Evolutionary conservation across 2,797 vertebrate genomes (phyloP), one percentile per base, ranked within the genome.

Genomic region (Clarias fuscus): DNA sequence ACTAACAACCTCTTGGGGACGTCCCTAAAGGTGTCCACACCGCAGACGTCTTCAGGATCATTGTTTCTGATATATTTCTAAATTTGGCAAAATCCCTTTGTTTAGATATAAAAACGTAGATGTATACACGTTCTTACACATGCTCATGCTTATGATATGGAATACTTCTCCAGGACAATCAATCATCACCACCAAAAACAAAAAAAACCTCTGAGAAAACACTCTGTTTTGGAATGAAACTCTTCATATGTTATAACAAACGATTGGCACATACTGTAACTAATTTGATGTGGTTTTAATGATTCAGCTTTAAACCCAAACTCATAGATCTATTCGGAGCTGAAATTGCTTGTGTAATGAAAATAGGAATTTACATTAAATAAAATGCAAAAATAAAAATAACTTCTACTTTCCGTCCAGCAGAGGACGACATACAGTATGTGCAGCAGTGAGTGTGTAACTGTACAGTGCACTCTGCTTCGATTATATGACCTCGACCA

Each of bases 321-420:
- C 72, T 37, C 18, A 30, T 40, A 62, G 62, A 62, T 62, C 59
- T 13, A 17, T 48, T 79, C 37, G 10, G 7, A 43, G 22, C 59
- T 65, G 43, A 64, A 81, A n/a, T 18, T n/a, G n/a, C 27, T 56
- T 7, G 18, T 33, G 15, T 58, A 58, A 30, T 58, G 6, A 77
- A n/a, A 22, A 18, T 37, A 67, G 7, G 15, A 82, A 65, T 65
- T 64, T 18, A 58, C 48, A 20, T 58, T 18, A 7, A 82, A 82
- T 24, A 79, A 67, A 82, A 48, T 20, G 37, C 6, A n/a, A 30
- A 82, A 82, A 82, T 30, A 30, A 64, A 48, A 82, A 81, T 1
- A 7, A 43, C 48, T 0, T 81, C 24, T 53, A n/a, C 48, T 58
- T 48, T 70, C 65, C 20, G 11, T 83, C 81, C 48, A 70, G 81